These are phyloP conservation scores for Morpho achilles DNA, from an alignment of 2,888 invertebrate genomes.

Conservation along the genomic window DNA sequence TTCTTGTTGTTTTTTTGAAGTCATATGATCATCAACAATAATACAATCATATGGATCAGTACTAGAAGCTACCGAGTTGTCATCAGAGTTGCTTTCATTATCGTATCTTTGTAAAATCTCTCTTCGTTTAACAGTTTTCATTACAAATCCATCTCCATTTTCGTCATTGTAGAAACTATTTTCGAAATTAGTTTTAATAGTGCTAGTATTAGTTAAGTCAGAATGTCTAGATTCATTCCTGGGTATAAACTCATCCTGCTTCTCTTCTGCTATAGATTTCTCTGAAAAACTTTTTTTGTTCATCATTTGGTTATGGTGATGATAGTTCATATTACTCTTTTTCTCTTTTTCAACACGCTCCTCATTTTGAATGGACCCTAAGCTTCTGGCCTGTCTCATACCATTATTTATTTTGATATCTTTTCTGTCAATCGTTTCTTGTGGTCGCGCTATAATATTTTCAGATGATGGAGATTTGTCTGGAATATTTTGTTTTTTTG, in stretches of 20 bases:
- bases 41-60: slow-evolving; percentile 90
- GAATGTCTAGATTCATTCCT: slow-evolving; percentile 72
- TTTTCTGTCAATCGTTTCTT: slow-evolving; percentile 71
- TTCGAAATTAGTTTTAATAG: slow-evolving; percentile 78
- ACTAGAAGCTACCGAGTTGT: slow-evolving; percentile 82
- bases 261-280: slow-evolving; percentile 65
- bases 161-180: slow-evolving; percentile 83
- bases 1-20: slow-evolving; percentile 74
- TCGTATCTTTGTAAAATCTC: slow-evolving; percentile 86
- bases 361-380: slow-evolving; percentile 69
- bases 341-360: slow-evolving; percentile 54
- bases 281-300: slow-evolving; percentile 70
- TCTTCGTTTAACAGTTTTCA: slow-evolving; percentile 86
- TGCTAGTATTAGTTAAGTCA: slow-evolving; percentile 70
- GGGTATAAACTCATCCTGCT: slow-evolving; percentile 58
- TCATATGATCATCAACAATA: slow-evolving; percentile 88
- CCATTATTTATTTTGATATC: slow-evolving; percentile 62
- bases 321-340: slow-evolving; percentile 47
- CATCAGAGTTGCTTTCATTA: slow-evolving; percentile 82
- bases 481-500: slow-evolving; percentile 45
- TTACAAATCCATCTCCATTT: slow-evolving; percentile 82
- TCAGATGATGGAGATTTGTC: slow-evolving; percentile 48
- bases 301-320: slow-evolving; percentile 50
- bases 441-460: slow-evolving; percentile 48
- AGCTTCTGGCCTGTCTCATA: slow-evolving; percentile 70